Percentiles rank a stretch among this genome's conserved stretches.
These are phyloP conservation scores for Colletes gigas DNA, from an alignment of 1,140 invertebrate genomes.

Conservation along the genomic window DNA sequence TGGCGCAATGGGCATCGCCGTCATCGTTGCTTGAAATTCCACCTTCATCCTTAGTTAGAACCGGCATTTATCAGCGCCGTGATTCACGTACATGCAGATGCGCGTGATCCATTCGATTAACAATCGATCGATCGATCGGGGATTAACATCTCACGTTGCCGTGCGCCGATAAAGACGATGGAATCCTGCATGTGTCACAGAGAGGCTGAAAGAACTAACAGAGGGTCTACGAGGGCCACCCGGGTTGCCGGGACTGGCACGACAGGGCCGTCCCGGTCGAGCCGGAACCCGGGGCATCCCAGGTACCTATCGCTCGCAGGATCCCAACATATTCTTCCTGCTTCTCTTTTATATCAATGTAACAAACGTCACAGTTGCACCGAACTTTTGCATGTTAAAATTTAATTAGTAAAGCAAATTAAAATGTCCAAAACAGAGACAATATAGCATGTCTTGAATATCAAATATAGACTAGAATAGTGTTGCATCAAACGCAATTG, in stretches of 20 bases:
- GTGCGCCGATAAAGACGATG: conserved; percentile 71
- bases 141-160: conserved; percentile 57
- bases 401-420: not conserved
- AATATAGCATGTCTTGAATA: not conserved
- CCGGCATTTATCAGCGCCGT: conserved; percentile 20
- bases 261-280: conserved; percentile 74
- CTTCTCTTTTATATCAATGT: not conserved
- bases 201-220: conserved; percentile 81
- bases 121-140: conserved; percentile 52
- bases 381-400: not conserved
- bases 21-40: conserved; percentile 51
- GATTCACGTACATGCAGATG: conserved; percentile 20
- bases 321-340: not conserved
- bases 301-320: conserved; percentile 72
- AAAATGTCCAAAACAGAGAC: not conserved
- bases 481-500: not conserved
- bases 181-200: conserved; percentile 76
- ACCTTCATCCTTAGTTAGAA: conserved; percentile 28
- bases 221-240: conserved; percentile 81
- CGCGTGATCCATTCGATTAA: conserved; percentile 43
- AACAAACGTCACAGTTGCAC: not conserved
- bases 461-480: not conserved
- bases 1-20: conserved; percentile 16
- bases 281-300: conserved; percentile 79
- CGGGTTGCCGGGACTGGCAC: conserved; percentile 78